phyloP scores from a whole-genome alignment of 2,888 invertebrate species.

The Volucella bombylans region DNA sequence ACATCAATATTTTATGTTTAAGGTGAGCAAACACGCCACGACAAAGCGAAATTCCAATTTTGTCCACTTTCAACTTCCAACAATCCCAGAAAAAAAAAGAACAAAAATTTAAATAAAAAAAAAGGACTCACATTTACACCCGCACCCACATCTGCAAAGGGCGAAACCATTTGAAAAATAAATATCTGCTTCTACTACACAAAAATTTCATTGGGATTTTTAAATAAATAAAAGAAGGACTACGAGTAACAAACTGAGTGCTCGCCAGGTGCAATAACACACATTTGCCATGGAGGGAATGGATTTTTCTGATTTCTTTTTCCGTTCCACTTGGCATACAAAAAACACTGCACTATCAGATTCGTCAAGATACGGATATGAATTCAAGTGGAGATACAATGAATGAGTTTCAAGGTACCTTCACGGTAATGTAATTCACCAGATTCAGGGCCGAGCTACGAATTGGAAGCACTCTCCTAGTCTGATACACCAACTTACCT shows the following conservation, averaged over 20 bases:
- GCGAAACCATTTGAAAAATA: conserved; percentile 51
- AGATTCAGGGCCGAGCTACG: neutral
- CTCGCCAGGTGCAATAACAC: conserved; percentile 35
- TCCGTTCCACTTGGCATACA: neutral
- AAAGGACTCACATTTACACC: neutral
- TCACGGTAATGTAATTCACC: conserved; percentile 16
- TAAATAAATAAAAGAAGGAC: conserved; percentile 33
- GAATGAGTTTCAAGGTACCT: neutral
- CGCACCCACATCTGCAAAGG: conserved; percentile 1
- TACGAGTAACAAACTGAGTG: neutral
- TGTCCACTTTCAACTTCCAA: conserved; percentile 13
- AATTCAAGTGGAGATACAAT: conserved; percentile 3
- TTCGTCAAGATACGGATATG: neutral
- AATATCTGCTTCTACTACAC: conserved; percentile 8
- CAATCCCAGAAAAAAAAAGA: neutral
- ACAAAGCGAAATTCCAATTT: conserved; percentile 55
- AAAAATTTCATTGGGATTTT: conserved; percentile 45
- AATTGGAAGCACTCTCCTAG: neutral
- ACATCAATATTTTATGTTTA: conserved; percentile 70
- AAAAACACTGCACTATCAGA: neutral
- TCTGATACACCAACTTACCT: neutral
- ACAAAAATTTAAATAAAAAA: conserved; percentile 15
- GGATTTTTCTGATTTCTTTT: conserved; percentile 2
- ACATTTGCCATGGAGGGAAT: conserved; percentile 2
- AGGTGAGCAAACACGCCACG: conserved; percentile 38